A percentile compares a stretch with the other conserved stretches of the same genome.
Conservation (phyloP, 2,797 vertebrate species). For the Eurystomus glaucurus region DNA sequence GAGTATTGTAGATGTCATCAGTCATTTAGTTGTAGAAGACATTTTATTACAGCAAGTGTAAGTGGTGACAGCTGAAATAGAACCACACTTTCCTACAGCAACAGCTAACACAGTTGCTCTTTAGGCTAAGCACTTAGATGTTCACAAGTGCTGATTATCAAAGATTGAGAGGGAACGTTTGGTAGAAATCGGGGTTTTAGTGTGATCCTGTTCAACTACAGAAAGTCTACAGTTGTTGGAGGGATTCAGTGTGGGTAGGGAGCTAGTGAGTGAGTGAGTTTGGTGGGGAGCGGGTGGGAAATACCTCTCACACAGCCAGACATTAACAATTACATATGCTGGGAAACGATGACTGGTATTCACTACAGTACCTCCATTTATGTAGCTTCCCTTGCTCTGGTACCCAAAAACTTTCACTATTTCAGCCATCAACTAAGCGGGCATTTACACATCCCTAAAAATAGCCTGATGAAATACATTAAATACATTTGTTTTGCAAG, state of each 20-base stretch:
- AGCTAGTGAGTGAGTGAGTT: not conserved
- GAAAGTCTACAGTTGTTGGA: not conserved
- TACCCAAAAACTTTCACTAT: not conserved
- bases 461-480: not conserved
- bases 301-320: not conserved
- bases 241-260: fast-evolving
- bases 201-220: not conserved
- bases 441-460: conserved; percentile 7
- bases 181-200: not conserved
- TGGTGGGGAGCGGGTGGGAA: not conserved
- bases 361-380: not conserved
- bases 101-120: not conserved
- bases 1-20: not conserved
- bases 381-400: not conserved
- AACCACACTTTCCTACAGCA: not conserved
- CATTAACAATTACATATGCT: not conserved
- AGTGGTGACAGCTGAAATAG: not conserved
- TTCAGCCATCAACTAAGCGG: conserved; percentile 12
- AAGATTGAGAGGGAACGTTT: not conserved
- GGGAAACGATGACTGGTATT: not conserved
- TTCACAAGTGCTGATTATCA: not conserved
- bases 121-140: not conserved
- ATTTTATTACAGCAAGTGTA: not conserved
- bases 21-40: not conserved
- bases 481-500: not conserved